Evolutionary conservation across 2,888 invertebrate genomes (phyloP), one percentile per base, ranked within the genome.

Genomic region (Marronus borbonicus): DNA sequence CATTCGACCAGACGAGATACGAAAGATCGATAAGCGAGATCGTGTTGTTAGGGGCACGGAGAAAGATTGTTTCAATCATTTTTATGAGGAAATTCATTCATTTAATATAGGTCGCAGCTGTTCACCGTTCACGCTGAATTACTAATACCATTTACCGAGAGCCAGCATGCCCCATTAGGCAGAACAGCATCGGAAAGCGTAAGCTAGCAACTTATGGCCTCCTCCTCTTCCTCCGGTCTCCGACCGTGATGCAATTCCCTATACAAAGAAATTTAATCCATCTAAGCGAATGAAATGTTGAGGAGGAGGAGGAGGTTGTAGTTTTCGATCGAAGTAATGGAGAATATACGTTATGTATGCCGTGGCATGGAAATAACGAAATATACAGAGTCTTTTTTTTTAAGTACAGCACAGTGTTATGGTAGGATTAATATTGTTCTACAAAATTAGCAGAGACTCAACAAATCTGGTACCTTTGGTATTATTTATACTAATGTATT

Each of bases 221-320:
- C 52, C 52, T 17, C n/a, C 17, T 17, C 7, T 17, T 14, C 5
- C 17, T 52, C 5, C 55, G 20, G n/a, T 20, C 20, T 20, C 20
- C 55, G 55, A 17, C 20, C 55, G 55, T 20, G 62, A 28, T 62
- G 39, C 36, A 66, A n/a, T 66, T 66, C 31, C 14, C 62, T 58
- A 24, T 36, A 66, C 65, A 66, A 39, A 66, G 65, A 66, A 66
- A 66, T 66, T 39, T 66, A 66, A 66, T 66, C 39, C 65, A 66
- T 66, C 36, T 17, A 66, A 24, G 65, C 44, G 65, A 44, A 66
- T 66, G 20, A 66, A 17, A 39, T 66, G 14, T 12, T 44, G 44
- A 44, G 24, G 24, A 24, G 24, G 24, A 24, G 31, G 31, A 36
- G 44, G 44, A 44, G 44, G 44, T 44, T 12, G 44, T 44, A 44